These are phyloP conservation scores for Prochilodus magdalenae DNA, from an alignment of 2,113 vertebrate species.

Conservation along the genomic window DNA sequence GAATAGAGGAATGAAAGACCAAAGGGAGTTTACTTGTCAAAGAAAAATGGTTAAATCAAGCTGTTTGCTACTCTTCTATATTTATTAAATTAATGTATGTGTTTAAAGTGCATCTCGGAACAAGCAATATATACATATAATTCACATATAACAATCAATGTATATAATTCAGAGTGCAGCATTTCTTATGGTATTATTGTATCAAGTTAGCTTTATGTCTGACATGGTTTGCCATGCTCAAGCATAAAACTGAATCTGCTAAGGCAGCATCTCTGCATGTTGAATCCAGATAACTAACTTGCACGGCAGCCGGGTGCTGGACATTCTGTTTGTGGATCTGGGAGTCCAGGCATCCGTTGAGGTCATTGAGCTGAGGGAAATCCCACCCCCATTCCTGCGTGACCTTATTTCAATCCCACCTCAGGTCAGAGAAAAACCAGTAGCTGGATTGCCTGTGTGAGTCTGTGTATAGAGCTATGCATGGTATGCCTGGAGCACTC, in stretches of 20 bases:
- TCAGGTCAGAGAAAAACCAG: conserved; percentile 79
- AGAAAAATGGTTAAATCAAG: not conserved
- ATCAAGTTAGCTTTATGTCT: not conserved
- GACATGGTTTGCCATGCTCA: too few relatives aligned
- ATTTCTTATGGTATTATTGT: not conserved
- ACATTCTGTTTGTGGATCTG: conserved; percentile 89
- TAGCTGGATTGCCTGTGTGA: not conserved
- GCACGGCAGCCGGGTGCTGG: conserved; percentile 89
- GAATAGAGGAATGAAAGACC: not conserved
- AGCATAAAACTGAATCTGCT: not conserved
- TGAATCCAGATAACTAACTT: conserved; percentile 88
- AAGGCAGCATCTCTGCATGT: not conserved
- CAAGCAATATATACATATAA: too few relatives aligned
- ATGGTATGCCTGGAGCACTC: not conserved
- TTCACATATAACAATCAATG: not conserved
- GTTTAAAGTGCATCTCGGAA: not conserved
- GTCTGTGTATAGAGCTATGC: not conserved
- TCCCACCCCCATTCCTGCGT: conserved; percentile 84
- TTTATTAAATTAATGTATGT: not conserved
- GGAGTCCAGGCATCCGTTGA: conserved; percentile 90
- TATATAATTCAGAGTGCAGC: not conserved
- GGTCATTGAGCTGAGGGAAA: conserved; percentile 91
- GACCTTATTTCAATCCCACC: conserved; percentile 87
- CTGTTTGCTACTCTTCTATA: not conserved
- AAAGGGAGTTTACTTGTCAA: too few relatives aligned